Evolutionary conservation across 2,797 vertebrate genomes (phyloP).

Genomic region (Sparidentex hasta): DNA sequence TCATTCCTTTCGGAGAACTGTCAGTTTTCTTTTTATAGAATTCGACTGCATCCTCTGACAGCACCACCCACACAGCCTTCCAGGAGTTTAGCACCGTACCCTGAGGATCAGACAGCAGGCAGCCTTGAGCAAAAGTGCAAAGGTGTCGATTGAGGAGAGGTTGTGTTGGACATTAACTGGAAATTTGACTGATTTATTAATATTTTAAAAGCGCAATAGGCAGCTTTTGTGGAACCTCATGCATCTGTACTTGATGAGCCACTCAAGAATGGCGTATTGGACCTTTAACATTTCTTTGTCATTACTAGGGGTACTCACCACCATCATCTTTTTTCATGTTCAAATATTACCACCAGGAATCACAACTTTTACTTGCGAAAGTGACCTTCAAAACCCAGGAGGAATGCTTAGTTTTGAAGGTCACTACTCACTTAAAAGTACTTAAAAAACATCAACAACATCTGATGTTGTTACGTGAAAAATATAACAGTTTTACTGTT

Average conservation of each 20-base stretch:
- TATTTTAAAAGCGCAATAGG: background rate
- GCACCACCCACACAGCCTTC: constrained; percentile 94
- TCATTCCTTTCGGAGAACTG: constrained; percentile 94
- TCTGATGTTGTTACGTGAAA: background rate
- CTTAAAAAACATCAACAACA: too few relatives aligned
- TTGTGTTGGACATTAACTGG: background rate
- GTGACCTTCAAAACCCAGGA: background rate
- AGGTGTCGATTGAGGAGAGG: background rate
- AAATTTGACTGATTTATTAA: background rate
- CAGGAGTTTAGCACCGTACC: constrained; percentile 94
- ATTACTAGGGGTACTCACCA: background rate
- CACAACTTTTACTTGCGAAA: background rate
- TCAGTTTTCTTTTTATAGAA: constrained; percentile 97
- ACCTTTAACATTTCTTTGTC: background rate
- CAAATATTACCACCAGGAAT: background rate
- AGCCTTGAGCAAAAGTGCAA: constrained; percentile 20
- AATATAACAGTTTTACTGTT: background rate
- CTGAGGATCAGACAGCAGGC: constrained; percentile 71
- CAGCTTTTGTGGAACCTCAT: too few relatives aligned
- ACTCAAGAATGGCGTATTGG: too few relatives aligned
- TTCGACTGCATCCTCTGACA: constrained; percentile 94
- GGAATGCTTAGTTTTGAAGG: background rate
- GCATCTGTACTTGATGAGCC: too few relatives aligned
- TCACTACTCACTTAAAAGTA: background rate
- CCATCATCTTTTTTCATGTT: background rate